phyloP scores from a whole-genome alignment of 2,113 vertebrate species.

The Onychorhynchus coronatus region DNA sequence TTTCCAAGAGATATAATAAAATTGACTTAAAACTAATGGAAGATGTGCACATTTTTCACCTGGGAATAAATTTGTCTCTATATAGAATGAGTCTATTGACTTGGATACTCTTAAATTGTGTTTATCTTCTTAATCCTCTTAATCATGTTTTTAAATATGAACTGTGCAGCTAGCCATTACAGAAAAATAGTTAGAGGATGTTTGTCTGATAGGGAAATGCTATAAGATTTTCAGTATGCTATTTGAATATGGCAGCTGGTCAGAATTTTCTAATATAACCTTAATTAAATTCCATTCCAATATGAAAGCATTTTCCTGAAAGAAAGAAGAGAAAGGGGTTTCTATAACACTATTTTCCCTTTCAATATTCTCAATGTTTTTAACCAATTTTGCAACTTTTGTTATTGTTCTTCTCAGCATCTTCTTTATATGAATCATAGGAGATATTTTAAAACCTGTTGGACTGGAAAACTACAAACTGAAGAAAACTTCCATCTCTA shows the following conservation, averaged over 20 bases:
- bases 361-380: not conserved
- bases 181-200: not conserved
- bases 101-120: not conserved
- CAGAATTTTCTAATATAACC: not conserved
- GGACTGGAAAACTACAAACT: not conserved
- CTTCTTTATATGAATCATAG: not conserved
- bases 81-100: conserved; percentile 2
- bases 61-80: not conserved
- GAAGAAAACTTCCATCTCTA: not conserved
- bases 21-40: not conserved
- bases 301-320: not conserved
- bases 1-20: not conserved
- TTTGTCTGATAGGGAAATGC: not conserved
- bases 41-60: not conserved
- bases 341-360: not conserved
- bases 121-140: conserved; percentile 14
- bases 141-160: conserved; percentile 4
- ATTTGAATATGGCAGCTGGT: not conserved
- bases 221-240: not conserved
- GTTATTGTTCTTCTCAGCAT: not conserved
- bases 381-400: not conserved
- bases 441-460: not conserved
- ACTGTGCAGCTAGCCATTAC: not conserved
- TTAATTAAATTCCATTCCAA: not conserved
- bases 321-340: not conserved